Base-by-base conservation (phyloP, 2,888 invertebrate species). In the Latrodectus hesperus region DNA sequence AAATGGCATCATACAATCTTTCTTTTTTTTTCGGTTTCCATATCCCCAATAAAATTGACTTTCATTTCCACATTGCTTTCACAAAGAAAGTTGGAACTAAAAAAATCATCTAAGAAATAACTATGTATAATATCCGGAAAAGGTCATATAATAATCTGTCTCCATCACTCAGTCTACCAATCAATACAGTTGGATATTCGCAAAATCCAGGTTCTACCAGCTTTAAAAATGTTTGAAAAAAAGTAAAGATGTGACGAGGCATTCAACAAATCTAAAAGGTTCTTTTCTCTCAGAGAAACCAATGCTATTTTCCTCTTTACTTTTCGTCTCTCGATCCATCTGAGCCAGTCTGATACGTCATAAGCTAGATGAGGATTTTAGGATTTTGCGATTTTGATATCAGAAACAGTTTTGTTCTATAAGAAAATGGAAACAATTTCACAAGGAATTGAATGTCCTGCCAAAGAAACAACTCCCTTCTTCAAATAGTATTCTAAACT, bases 321-420 rank as follows among this genome's bases (percentile, higher is more conserved):
- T 67, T 52, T 81, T n/a, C 22, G 52, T 72, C 73, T 74, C 73
- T 52, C 17, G 65, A 38, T 53, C 67, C 81, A 73, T 67, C 74
- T 52, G 73, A 74, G 53, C 65, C 67, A 17, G 38, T 38, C 72
- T 81, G 81, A 81, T 81, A 67, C 81, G 81, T 81, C 81, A 81
- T 81, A 81, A 81, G 81, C 81, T 74, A 81, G 81, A 81, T 81
- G 74, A 73, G 81, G 81, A 81, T 81, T 81, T 81, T 65, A 67
- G 81, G 81, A 73, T 81, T 81, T 80, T 72, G 71, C 49, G 80
- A 71, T 80, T 80, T 81, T 72, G 81, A 81, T 81, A 81, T 67
- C 73, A 22, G 73, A 53, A 38, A 74, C 51, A 52, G 73, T 51
- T 81, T 52, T 81, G 73, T 38, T 67, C 49, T 14, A 38, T 51